A percentile compares a stretch with the other conserved stretches of the same genome.
Evolutionary conservation across 2,888 invertebrate genomes (phyloP).

Genomic region (Trissonchulus sp.): DNA sequence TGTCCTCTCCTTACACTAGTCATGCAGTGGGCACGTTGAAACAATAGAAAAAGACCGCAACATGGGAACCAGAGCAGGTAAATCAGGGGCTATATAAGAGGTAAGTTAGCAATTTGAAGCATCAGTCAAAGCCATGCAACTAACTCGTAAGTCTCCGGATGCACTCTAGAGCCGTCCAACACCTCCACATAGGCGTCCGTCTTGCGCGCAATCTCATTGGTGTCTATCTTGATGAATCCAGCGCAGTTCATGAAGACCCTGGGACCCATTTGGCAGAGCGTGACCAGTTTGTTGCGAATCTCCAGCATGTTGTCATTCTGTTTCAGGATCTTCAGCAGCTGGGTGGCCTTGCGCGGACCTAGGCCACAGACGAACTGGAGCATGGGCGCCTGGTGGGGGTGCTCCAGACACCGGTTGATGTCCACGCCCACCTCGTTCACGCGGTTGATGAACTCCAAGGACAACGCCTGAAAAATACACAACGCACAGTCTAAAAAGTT

Average conservation of each 20-base stretch:
- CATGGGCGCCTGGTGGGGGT: slow-evolving; percentile 70
- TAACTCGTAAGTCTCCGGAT: slow-evolving; percentile 92
- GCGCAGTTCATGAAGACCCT: slow-evolving; percentile 96
- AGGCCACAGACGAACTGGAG: slow-evolving; percentile 95
- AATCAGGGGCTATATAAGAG: too few species aligned
- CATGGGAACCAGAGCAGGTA: too few species aligned
- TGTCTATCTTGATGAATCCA: slow-evolving; percentile 97
- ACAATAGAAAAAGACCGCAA: too few species aligned
- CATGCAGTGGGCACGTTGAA: too few species aligned
- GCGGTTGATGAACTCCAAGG: slow-evolving; percentile 83
- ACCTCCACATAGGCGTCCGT: slow-evolving; percentile 60
- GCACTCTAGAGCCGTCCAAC: slow-evolving; percentile 91
- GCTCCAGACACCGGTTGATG: slow-evolving; percentile 82
- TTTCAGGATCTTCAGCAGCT: slow-evolving; percentile 53
- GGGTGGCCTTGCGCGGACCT: slow-evolving; percentile 79
- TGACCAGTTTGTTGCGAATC: slow-evolving; percentile 84
- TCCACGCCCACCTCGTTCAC: slow-evolving; percentile 98
- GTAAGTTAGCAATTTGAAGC: too few species aligned
- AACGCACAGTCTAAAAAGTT: too few species aligned
- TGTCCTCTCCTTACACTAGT: too few species aligned
- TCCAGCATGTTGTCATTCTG: slow-evolving; percentile 45
- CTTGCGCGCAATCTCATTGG: slow-evolving; percentile 68
- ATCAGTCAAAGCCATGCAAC: too few species aligned
- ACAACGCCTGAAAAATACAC: too few species aligned
- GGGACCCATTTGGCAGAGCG: slow-evolving; percentile 91